A percentile compares a stretch with the other conserved stretches of the same genome.
These are phyloP conservation scores for Maniola hyperantus DNA, from an alignment of 2,888 invertebrate genomes.

Conservation along the genomic window DNA sequence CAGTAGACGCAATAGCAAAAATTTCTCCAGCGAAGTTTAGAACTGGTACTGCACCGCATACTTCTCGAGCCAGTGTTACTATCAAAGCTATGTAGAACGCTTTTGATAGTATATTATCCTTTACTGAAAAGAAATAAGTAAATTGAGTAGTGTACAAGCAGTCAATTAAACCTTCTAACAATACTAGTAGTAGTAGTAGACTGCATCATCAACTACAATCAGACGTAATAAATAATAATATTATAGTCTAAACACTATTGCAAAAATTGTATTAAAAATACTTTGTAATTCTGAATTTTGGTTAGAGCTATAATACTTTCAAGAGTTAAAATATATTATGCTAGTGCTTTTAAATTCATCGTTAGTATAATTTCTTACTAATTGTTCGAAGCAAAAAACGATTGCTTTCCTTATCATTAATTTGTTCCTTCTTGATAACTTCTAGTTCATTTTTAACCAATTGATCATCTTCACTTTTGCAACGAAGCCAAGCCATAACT, in stretches of 20 bases:
- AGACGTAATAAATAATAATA: no score
- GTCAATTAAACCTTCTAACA: background rate
- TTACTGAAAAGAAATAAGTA: slow-evolving; percentile 52
- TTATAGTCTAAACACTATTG: no score
- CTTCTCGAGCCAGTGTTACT: slow-evolving; percentile 60
- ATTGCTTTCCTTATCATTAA: slow-evolving; percentile 59
- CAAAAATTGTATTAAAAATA: no score
- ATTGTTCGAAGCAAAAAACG: slow-evolving; percentile 63
- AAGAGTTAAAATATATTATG: no score
- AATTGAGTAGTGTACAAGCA: background rate
- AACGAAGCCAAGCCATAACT: slow-evolving; percentile 70
- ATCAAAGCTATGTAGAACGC: slow-evolving; percentile 65
- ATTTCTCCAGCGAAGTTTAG: slow-evolving; percentile 74
- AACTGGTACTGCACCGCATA: slow-evolving; percentile 68
- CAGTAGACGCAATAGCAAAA: slow-evolving; percentile 58
- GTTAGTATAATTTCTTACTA: slow-evolving; percentile 48
- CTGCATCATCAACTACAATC: no score
- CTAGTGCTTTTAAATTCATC: no score
- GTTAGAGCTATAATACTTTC: no score
- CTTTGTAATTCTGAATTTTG: no score
- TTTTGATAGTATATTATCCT: slow-evolving; percentile 61
- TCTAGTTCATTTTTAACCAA: slow-evolving; percentile 57
- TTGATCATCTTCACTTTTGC: slow-evolving; percentile 56
- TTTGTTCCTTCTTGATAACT: slow-evolving; percentile 59
- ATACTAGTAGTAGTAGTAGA: no score